A percentile compares a stretch with the other conserved stretches of the same genome.
Evolutionary conservation across 2,797 vertebrate genomes (phyloP).

Genomic region (Anas bernieri): DNA sequence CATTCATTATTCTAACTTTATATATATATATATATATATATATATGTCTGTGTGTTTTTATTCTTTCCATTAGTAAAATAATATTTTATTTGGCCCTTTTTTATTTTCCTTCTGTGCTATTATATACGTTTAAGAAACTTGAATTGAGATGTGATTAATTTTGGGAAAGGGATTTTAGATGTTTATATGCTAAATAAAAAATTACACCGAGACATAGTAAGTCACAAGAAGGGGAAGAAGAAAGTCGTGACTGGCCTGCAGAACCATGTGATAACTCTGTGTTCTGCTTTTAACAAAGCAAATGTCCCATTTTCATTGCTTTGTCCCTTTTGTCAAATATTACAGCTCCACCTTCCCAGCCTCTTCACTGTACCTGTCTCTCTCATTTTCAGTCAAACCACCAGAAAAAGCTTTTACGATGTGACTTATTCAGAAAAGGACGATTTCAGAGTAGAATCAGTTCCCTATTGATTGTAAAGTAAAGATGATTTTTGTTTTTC

Average conservation of each 20-base stretch:
- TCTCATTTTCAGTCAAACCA: neutral
- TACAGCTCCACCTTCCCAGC: neutral
- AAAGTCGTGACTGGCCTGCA: neutral
- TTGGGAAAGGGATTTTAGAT: neutral
- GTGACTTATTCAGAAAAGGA: neutral
- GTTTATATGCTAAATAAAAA: neutral
- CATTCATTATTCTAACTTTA: neutral
- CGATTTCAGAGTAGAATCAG: neutral
- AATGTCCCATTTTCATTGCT: neutral
- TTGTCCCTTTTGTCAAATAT: neutral
- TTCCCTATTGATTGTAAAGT: neutral
- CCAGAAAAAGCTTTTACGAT: neutral
- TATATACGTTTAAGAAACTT: neutral
- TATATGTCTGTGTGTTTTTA: neutral
- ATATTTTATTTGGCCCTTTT: neutral
- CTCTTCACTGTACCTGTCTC: neutral
- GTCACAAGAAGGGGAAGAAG: neutral
- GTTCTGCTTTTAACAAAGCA: neutral
- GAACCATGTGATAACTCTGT: neutral
- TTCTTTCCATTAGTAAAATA: neutral
- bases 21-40: neutral
- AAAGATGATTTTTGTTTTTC: neutral
- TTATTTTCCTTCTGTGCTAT: neutral
- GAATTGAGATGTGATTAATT: neutral
- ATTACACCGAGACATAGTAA: neutral